Evolutionary conservation across 2,797 vertebrate species (phyloP), one percentile per base, ranked within the genome.

Genomic region (Poecilia velifera): DNA sequence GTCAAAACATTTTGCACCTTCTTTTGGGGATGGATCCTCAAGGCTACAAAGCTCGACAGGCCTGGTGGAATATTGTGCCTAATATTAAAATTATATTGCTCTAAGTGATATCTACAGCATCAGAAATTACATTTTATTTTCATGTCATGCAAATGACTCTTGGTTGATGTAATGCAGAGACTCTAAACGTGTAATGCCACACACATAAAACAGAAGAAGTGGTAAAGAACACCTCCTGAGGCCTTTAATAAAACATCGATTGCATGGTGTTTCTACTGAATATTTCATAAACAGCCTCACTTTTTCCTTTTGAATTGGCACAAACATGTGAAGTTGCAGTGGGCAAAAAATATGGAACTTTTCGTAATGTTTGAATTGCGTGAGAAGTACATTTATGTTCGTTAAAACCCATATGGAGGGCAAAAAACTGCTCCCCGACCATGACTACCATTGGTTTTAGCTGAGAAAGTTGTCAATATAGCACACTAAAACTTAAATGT

Each of bases 221-320:
- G 4, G 31, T 78, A 79, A 78, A 57, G 34, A 59, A 82, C 16
- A 41, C 81, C 68, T 90, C 86, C 64, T 7, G 72, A 83, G 85
- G 77, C 66, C 68, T 74, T 82, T 49, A 74, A 89, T 94, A 84
- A 92, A 92, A 92, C 88, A 93, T 93, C 75, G 0, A 94, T 94
- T 83, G 53, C 43, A 36, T 83, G 84, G 88, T 83, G 83, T 82
- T 87, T 90, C 86, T 51, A 45, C 85, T 95, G 76, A 94, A 96
- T 95, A 90, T 94, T 95, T 95, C 13, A 96, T 95, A 87, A 86
- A 91, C 78, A 90, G 77, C 85, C 87, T 82, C 86, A 91, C 79
- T 89, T 86, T 85, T 79, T 79, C 85, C 78, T 81, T 74, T 83
- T 55, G 66, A 76, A 74, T 64, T 84, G 79, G 86, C 82, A 88